A percentile compares a stretch with the other conserved stretches of the same genome.
These are phyloP conservation scores for Cossypha polioptera DNA, from an alignment of 2,797 vertebrate species.

Conservation along the genomic window DNA sequence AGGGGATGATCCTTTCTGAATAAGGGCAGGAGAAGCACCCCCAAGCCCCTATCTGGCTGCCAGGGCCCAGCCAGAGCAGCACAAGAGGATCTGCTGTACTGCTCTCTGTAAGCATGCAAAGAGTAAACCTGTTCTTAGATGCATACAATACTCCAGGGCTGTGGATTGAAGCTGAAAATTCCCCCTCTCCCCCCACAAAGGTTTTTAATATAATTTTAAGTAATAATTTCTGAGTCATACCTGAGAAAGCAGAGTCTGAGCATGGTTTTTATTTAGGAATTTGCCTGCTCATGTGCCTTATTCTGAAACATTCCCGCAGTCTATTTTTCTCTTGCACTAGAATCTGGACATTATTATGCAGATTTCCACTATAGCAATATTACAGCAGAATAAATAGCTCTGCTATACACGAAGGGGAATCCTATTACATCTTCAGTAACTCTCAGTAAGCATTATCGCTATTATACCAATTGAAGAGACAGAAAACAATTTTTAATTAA, in stretches of 20 bases:
- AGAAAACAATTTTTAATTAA: slow-evolving; percentile 78
- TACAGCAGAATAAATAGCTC: slow-evolving; percentile 58
- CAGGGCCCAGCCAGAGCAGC: background rate
- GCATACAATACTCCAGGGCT: accelerated
- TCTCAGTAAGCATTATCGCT: slow-evolving; percentile 52
- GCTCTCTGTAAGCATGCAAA: background rate
- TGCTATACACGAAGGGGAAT: slow-evolving; percentile 44
- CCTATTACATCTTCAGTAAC: slow-evolving; percentile 50
- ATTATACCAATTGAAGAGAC: slow-evolving; percentile 70
- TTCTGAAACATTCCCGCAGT: background rate
- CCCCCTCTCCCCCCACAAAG: accelerated
- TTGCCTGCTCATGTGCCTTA: background rate
- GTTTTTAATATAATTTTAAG: background rate
- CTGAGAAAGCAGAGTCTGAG: background rate
- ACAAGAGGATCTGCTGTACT: background rate
- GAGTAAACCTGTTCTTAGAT: background rate
- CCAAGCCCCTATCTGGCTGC: background rate
- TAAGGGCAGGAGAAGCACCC: background rate
- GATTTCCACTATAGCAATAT: slow-evolving; percentile 29
- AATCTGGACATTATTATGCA: slow-evolving; percentile 17
- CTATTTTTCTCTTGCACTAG: slow-evolving; percentile 1
- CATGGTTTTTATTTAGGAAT: background rate
- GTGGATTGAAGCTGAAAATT: background rate
- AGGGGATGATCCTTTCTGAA: background rate
- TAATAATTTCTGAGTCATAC: background rate